Conservation (phyloP, 2,888 invertebrate species). For the Andrena fulva region DNA sequence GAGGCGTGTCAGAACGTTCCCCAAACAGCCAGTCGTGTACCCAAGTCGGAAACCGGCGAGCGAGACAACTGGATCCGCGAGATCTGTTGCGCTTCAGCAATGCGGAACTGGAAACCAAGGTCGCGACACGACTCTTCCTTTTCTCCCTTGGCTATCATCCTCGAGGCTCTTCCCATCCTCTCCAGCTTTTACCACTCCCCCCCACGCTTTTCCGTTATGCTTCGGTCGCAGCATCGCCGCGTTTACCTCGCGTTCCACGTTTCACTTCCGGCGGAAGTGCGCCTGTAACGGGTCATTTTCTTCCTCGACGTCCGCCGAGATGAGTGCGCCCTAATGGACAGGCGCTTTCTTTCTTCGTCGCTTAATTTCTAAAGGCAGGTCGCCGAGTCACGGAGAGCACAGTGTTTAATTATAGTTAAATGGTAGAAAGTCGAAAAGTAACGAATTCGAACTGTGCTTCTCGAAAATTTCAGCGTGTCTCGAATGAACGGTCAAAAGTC, state of each 20-base stretch:
- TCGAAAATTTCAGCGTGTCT: too few relatives aligned
- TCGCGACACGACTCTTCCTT: constrained; percentile 61
- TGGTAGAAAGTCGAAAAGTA: background rate
- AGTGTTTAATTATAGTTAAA: background rate
- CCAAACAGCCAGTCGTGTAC: constrained; percentile 16
- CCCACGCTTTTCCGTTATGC: constrained; percentile 53
- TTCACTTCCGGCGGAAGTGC: constrained; percentile 66
- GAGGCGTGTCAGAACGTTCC: background rate
- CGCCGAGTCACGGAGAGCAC: background rate
- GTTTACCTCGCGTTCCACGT: constrained; percentile 53
- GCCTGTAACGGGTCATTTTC: constrained; percentile 44
- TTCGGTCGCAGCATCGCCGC: constrained; percentile 45
- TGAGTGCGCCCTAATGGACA: constrained; percentile 3
- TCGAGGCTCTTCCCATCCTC: background rate
- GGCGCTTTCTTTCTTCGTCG: background rate
- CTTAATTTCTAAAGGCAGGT: background rate
- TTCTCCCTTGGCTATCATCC: constrained; percentile 37
- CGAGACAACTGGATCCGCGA: constrained; percentile 32
- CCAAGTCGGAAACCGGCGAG: constrained; percentile 26
- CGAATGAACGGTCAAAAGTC: too few relatives aligned
- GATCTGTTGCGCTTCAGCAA: constrained; percentile 73
- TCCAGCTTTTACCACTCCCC: constrained; percentile 23
- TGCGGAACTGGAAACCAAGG: constrained; percentile 78
- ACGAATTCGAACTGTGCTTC: too few relatives aligned
- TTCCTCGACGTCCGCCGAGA: constrained; percentile 1